Evolutionary conservation across 2,113 vertebrate species (phyloP).

Genomic region (Pachycephala philippinensis): DNA sequence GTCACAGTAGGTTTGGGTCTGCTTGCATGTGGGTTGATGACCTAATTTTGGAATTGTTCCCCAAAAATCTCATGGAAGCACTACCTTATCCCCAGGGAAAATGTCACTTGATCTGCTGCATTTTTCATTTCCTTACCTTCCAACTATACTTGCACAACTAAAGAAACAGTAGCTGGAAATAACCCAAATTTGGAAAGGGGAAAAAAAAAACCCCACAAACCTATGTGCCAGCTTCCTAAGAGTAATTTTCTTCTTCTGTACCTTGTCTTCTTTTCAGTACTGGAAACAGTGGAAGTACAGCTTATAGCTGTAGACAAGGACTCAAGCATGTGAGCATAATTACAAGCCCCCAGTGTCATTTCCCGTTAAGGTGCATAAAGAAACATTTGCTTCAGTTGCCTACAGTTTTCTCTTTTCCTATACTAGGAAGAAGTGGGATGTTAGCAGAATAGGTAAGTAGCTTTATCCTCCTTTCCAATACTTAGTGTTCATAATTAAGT

Average conservation of each 20-base stretch:
- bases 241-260: background rate
- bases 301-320: background rate
- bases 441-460: background rate
- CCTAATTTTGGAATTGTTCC: background rate
- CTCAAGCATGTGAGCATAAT: background rate
- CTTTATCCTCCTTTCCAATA: background rate
- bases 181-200: background rate
- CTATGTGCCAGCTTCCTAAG: background rate
- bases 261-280: background rate
- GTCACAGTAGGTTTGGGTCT: background rate
- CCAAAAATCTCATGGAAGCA: background rate
- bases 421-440: background rate
- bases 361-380: background rate
- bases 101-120: background rate
- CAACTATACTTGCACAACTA: background rate
- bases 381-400: background rate
- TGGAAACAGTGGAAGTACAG: background rate
- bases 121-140: background rate
- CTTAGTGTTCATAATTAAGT: background rate
- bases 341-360: background rate
- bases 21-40: background rate
- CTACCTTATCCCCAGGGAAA: background rate
- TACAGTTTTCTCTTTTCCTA: background rate
- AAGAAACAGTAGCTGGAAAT: background rate
- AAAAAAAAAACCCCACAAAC: accelerated